Evolutionary conservation across 2,113 vertebrate genomes (phyloP).

Genomic region (Otis tarda): DNA sequence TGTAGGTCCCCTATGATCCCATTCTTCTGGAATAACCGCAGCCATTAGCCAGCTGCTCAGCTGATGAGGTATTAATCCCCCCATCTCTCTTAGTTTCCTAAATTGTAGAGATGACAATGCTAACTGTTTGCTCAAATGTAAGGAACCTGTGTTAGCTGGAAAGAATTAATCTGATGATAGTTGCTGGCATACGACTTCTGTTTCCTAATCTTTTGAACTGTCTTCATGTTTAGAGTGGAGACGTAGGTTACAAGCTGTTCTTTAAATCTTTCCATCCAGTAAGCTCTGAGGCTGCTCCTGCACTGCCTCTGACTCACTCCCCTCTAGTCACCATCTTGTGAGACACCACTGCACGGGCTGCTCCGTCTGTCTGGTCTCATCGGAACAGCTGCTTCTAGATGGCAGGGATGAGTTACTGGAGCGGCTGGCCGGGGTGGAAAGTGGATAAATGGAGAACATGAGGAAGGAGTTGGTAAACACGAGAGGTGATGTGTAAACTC

Average conservation of each 20-base stretch:
- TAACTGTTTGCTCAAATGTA: not conserved
- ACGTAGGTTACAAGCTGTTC: not conserved
- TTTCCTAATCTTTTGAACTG: not conserved
- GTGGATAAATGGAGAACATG: not conserved
- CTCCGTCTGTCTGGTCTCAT: not conserved
- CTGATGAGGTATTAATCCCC: not conserved
- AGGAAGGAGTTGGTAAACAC: not conserved
- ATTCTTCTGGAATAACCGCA: not conserved
- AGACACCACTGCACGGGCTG: not conserved
- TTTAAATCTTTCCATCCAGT: not conserved
- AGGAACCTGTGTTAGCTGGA: not conserved
- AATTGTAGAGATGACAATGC: not conserved
- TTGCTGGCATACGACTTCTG: not conserved
- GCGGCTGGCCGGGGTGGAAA: not conserved
- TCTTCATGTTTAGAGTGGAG: not conserved
- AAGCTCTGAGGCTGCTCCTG: not conserved
- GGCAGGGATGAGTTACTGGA: not conserved
- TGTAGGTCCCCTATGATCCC: not conserved
- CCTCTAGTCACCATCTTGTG: not conserved
- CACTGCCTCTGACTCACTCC: not conserved
- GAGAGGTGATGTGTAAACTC: not conserved
- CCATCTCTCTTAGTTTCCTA: not conserved
- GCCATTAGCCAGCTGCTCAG: not conserved
- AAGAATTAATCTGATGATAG: not conserved
- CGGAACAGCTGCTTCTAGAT: not conserved